A percentile compares a stretch with the other conserved stretches of the same genome.
Evolutionary conservation across 2,888 invertebrate species (phyloP).

Genomic region (Epiblema foenella): DNA sequence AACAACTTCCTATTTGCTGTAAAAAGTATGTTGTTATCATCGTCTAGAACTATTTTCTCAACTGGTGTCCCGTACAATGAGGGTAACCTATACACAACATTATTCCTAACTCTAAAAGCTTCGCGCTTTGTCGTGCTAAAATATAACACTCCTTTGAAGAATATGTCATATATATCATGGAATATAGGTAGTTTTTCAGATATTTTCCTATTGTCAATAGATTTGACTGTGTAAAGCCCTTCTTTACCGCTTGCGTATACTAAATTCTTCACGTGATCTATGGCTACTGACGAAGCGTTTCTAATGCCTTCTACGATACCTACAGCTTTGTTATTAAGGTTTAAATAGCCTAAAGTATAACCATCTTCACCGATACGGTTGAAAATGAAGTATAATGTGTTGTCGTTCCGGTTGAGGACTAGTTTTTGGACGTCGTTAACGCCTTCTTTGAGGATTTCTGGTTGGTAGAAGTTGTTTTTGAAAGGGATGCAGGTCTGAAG

Average conservation of each 20-base stretch:
- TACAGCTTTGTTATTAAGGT: slow-evolving; percentile 57
- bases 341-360: slow-evolving; percentile 62
- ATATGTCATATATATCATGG: slow-evolving; percentile 65
- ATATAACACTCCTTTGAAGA: slow-evolving; percentile 67
- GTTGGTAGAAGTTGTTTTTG: slow-evolving; percentile 65
- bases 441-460: slow-evolving; percentile 71
- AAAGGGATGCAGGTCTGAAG: slow-evolving; percentile 61
- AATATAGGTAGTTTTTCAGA: slow-evolving; percentile 66
- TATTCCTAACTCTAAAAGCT: slow-evolving; percentile 67
- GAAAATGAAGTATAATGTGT: slow-evolving; percentile 71
- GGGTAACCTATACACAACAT: slow-evolving; percentile 56
- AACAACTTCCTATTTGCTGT: slow-evolving; percentile 60
- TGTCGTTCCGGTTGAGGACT: slow-evolving; percentile 65
- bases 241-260: slow-evolving; percentile 71
- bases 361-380: slow-evolving; percentile 59
- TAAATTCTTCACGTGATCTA: slow-evolving; percentile 66
- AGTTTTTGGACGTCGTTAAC: slow-evolving; percentile 67
- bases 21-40: slow-evolving; percentile 72
- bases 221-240: slow-evolving; percentile 65
- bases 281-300: slow-evolving; percentile 71
- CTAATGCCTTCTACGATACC: slow-evolving; percentile 66
- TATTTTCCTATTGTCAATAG: slow-evolving; percentile 56
- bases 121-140: slow-evolving; percentile 64
- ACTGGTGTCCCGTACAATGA: slow-evolving; percentile 62
- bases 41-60: slow-evolving; percentile 68